Base-by-base conservation (phyloP, 2,113 vertebrate genomes). In the Aegypius monachus region DNA sequence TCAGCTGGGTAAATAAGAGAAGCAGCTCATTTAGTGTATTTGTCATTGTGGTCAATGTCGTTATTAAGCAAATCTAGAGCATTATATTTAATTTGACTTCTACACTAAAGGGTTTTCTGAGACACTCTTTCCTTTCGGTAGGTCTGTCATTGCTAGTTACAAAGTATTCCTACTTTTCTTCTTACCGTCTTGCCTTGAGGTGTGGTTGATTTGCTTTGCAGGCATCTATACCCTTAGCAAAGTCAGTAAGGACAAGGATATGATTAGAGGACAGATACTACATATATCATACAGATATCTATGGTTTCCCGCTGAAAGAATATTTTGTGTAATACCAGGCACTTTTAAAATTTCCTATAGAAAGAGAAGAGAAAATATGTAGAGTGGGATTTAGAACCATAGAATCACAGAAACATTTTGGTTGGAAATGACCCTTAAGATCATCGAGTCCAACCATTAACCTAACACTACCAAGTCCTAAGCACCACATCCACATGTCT, bases 401-500 rank as follows among this genome's bases (percentile, higher is more conserved):
- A 66, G 32, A 53, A 29, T 10, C 31, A 42, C 4, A 52, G 23
- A 65, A 90, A 29, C 1, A 56, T 81, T 80, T 84, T 40, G 27
- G 6, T 32, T 89, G 42, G 43, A 52, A 90, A 93, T 58, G 16
- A 34, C 2, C 15, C 9, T 72, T 47, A 42, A 47, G 26, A 10
- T 48, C 8, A 32, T 66, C 1, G n/a, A 43, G 11, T 73, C 18
- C 40, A 72, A 40, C 13, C 1, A 4, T 53, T 16, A 40, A 31
- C 27, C 9, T 50, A 27, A 27, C 4, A 26, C 40, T 58, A 45
- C 11, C 12, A 58, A n/a, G 31, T 45, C 22, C 25, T 59, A 59
- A 59, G 23, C 32, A n/a, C 5, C 22, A n/a, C 5, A 0, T n/a
- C 31, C 58, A 52, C 15, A 52, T 0, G 3, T 52, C 25, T 52